Evolutionary conservation across 2,797 vertebrate species (phyloP), one percentile per base, ranked within the genome.

Genomic region (Sebastes iracundus): DNA sequence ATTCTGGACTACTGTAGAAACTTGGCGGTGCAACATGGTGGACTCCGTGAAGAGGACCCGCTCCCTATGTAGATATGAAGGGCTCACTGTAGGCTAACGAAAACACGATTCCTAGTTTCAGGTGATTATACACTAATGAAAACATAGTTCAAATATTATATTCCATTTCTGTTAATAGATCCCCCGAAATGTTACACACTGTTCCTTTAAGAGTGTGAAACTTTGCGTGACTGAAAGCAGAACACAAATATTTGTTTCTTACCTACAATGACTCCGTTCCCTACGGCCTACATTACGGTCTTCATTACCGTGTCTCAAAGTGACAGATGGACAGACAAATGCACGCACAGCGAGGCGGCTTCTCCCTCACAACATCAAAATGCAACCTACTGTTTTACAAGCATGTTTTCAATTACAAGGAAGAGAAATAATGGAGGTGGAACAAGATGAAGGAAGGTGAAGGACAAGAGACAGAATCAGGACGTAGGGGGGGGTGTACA

Each of bases 241-340:
- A 65, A 9, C 46, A 20, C 18, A 49, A 49, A 8, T 49, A 20
- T 49, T 1, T 46, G 25, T 52, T 38, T 38, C 52, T 35, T 22
- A n/a, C 32, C 22, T 9, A 56, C n/a, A 61, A 16, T 64, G 33
- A 71, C 28, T 28, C 35, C 5, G 18, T 35, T 53, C 11, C 18
- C 46, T 4, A 4, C 18, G 18, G 46, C 20, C 33, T 27, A 18
- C 23, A 28, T 7, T 22, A 2, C 20, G 25, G 46, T 11, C 42
- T 75, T 60, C 20, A 53, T 30, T 5, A 35, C 71, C 70, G 18
- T 33, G 35, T 58, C 33, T 77, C 27, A 22, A 11, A 42, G 52
- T 58, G 75, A 83, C 84, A 82, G 82, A 88, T 78, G 76, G 82
- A 65, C 52, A 6, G 33, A 64, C 71, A 84, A 81, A 90, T 80